Evolutionary conservation across 2,113 vertebrate genomes (phyloP).

Genomic region (Propithecus coquereli): DNA sequence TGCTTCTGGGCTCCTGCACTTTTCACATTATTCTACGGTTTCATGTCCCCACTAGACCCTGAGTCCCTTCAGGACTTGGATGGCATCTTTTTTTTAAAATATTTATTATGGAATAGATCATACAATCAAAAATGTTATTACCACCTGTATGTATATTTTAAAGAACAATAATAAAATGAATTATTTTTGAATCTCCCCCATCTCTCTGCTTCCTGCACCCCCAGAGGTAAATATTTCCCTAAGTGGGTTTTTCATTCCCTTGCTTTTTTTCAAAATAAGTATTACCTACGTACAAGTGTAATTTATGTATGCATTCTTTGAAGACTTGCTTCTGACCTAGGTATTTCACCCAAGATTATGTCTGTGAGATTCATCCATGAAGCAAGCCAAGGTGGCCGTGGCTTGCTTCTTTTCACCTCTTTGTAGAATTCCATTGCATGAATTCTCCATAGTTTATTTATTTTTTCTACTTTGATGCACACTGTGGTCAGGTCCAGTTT

Average conservation of each 20-base stretch:
- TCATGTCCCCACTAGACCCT: not conserved
- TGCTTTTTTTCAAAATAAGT: not conserved
- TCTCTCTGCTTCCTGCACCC: not conserved
- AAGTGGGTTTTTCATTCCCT: not conserved
- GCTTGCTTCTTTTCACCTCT: not conserved
- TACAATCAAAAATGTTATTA: not conserved
- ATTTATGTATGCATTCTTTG: not conserved
- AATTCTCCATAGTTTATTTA: not conserved
- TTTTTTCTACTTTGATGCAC: not conserved
- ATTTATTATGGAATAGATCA: not conserved
- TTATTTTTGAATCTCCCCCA: not conserved
- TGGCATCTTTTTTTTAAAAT: not conserved
- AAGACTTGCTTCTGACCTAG: not conserved
- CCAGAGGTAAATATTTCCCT: not conserved
- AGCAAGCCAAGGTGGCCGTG: not conserved
- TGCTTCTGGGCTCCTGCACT: not conserved
- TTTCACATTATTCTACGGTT: not conserved
- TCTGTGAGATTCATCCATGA: not conserved
- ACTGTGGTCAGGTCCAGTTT: not conserved
- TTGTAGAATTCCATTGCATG: not conserved
- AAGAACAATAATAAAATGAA: not conserved
- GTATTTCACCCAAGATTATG: not conserved
- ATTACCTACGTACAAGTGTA: not conserved
- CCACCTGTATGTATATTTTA: not conserved
- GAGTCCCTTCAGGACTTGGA: not conserved